Base-by-base conservation (phyloP, 2,888 invertebrate species). In the Byasa hedistus region DNA sequence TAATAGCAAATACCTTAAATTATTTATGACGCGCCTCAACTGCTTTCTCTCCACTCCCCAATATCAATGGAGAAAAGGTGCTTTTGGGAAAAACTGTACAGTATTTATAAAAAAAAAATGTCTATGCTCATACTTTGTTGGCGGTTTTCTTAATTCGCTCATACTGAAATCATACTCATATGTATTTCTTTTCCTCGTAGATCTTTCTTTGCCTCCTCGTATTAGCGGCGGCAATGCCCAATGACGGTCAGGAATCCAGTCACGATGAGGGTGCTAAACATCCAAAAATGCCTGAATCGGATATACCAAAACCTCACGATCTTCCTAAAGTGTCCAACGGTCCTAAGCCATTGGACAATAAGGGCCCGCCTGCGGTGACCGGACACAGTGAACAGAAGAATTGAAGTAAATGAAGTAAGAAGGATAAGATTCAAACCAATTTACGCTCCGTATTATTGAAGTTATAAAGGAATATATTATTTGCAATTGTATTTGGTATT, bases 241-340 rank as follows among this genome's bases (percentile, higher is more conserved):
- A 59, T 39, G 66, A 63, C 39, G 69, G 27, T 52, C 70, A 39
- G 62, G 70, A 36, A 59, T 55, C 36, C 15, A 36, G 51, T 12
- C 66, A 66, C n/a, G 55, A 54, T 21, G 67, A 67, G 0, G 64
- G 48, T 23, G 56, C 51, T 67, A 15, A 66, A 23, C 72, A 75
- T 32, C 73, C 73, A 39, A 77, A 77, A 57, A 27, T 69, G 12
- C 75, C 76, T 0, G 75, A 75, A 55, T 64, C 72, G 10, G 77
- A 78, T 24, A 59, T 73, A 39, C 75, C 73, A 0, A 85, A 84
- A 19, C 63, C 72, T 0, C 75, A 79, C 2, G 83, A 84, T 62
- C 72, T 69, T 27, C 70, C 69, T 32, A 59, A 57, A 54, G 68
- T 65, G 22, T 55, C 76, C 0, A 75, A 76, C 51, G 77, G 76